Percentiles rank a stretch among this genome's conserved stretches.
Conservation (phyloP, 1,140 invertebrate genomes). For the Calephelis virginiensis region DNA sequence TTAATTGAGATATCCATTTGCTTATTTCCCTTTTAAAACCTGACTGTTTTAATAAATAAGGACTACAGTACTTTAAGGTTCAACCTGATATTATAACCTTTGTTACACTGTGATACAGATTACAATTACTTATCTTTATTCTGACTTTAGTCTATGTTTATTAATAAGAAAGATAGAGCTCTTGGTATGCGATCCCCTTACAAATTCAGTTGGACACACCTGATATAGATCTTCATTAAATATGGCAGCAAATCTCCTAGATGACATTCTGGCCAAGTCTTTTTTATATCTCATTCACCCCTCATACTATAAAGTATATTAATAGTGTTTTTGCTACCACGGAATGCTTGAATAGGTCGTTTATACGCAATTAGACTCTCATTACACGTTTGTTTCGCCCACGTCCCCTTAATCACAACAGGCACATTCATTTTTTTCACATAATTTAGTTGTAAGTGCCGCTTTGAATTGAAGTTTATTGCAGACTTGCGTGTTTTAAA, state of each 20-base stretch:
- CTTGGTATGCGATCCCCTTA: no score
- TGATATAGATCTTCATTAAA: slow-evolving; percentile 2
- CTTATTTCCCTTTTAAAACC: no score
- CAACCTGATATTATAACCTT: no score
- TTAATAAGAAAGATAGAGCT: no score
- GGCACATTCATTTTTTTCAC: slow-evolving; percentile 39
- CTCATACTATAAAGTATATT: slow-evolving; percentile 39
- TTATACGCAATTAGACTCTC: slow-evolving; percentile 63
- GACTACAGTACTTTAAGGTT: no score
- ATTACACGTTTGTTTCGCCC: slow-evolving; percentile 62
- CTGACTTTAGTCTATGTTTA: no score
- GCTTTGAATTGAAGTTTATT: slow-evolving; percentile 47
- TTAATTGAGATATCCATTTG: no score
- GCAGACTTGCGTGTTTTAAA: slow-evolving; percentile 41
- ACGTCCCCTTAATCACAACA: slow-evolving; percentile 48
- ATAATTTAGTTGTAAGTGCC: slow-evolving; percentile 52
- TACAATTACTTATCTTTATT: no score
- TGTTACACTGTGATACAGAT: no score
- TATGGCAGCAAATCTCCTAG: not conserved
- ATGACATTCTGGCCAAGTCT: slow-evolving; percentile 1
- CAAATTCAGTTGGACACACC: no score
- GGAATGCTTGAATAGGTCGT: slow-evolving; percentile 60
- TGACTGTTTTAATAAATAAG: no score
- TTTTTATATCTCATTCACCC: slow-evolving; percentile 35
- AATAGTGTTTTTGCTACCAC: slow-evolving; percentile 55